phyloP scores from a whole-genome alignment of 2,888 invertebrate species.

The Melinaea marsaeus region DNA sequence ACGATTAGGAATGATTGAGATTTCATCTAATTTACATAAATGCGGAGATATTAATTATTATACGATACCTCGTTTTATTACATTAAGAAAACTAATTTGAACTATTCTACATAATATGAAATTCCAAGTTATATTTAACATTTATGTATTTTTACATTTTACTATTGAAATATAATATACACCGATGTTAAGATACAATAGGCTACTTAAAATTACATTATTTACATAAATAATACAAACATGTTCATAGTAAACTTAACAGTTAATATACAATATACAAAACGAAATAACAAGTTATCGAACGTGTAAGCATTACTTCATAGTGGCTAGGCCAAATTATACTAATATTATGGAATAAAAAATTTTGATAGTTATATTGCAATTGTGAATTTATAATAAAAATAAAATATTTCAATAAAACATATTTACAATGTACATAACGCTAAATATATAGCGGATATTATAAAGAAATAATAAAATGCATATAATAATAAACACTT shows the following conservation, averaged over 20 bases:
- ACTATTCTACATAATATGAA: constrained; percentile 52
- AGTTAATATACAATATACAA: constrained; percentile 64
- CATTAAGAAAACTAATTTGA: constrained; percentile 63
- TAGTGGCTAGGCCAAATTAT: constrained; percentile 45
- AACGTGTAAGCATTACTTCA: constrained; percentile 29
- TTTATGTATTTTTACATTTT: constrained; percentile 53
- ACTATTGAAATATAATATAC: constrained; percentile 51
- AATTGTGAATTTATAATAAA: background rate
- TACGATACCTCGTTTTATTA: constrained; percentile 42
- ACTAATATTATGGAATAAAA: constrained; percentile 31
- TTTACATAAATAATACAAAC: constrained; percentile 76
- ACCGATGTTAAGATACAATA: constrained; percentile 53
- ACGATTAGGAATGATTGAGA: constrained; percentile 56
- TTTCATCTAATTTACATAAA: constrained; percentile 49
- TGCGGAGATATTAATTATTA: constrained; percentile 47
- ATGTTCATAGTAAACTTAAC: constrained; percentile 71
- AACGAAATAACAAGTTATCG: constrained; percentile 63
- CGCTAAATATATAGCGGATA: background rate
- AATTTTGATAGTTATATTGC: background rate
- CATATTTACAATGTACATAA: background rate
- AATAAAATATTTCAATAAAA: too few relatives aligned
- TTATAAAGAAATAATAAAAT: background rate
- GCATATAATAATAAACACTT: background rate
- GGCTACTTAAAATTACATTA: constrained; percentile 56
- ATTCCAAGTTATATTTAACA: constrained; percentile 32